Evolutionary conservation across 1,140 invertebrate species (phyloP).

Genomic region (Ceratitis capitata): DNA sequence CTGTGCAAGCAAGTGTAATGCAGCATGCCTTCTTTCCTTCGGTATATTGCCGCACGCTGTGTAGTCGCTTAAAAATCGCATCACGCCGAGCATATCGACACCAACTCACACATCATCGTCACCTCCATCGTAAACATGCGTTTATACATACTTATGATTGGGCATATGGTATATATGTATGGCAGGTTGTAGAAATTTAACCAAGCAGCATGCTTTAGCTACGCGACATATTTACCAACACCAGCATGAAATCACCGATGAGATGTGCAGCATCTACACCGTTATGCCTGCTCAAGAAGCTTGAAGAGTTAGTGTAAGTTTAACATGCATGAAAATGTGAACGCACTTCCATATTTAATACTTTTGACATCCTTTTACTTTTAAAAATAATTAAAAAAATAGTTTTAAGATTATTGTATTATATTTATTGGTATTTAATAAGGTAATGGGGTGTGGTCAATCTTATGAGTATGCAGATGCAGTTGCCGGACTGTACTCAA

Average conservation of each 20-base stretch:
- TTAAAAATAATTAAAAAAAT: neutral
- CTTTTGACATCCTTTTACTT: no score
- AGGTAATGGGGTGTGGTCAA: no score
- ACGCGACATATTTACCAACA: neutral
- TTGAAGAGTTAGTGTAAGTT: neutral
- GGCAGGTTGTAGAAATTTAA: neutral
- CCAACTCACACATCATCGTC: neutral
- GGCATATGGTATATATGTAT: neutral
- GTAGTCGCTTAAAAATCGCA: conserved; percentile 19
- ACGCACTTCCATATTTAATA: neutral
- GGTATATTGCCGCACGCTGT: conserved; percentile 8
- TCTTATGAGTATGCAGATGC: no score
- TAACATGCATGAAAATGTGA: neutral
- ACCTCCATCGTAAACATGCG: neutral
- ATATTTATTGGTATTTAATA: no score
- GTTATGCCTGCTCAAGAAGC: neutral
- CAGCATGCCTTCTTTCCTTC: neutral
- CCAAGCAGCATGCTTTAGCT: neutral
- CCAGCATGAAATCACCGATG: neutral
- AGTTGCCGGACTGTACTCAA: no score
- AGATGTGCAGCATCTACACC: neutral
- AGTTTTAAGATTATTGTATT: no score
- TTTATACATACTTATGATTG: neutral
- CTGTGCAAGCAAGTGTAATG: neutral
- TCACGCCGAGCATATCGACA: conserved; percentile 4